Base-by-base conservation (phyloP, 2,888 invertebrate species). In the Phortica okadai region DNA sequence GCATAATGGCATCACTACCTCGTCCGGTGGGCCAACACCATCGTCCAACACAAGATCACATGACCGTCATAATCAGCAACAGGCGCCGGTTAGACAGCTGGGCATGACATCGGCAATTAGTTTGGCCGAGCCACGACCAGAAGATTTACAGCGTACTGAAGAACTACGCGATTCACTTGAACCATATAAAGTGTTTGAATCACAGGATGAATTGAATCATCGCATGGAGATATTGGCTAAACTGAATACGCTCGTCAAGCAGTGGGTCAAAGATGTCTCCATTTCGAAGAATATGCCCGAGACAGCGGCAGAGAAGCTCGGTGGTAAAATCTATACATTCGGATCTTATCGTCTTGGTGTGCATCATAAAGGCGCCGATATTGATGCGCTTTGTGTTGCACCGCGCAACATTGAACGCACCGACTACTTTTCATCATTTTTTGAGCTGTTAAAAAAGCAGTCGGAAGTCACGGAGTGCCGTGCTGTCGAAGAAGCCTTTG, bases 301-400 rank as follows among this genome's bases (percentile, higher is more conserved):
- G 76, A 96, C 94, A 83, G 95, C 97, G 1, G 97, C 97, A 1
- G 97, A 97, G 75, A 95, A 95, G 82, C 96, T 99, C 77, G 99
- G 99, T 33, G 99, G 99, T 4, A 99, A 99, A 92, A 98, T 99
- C 79, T 99, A 98, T 90, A 99, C 99, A n/a, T 99, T 99, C 92
- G 99, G 99, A 67, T 99, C 99, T 76, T 99, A 99, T 91, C 93
- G 97, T 82, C 93, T 97, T 83, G 97, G 99, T 85, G 99, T 99
- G 7, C 99, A 99, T 91, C 98, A 98, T 86, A 95, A 97, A 92
- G 99, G 99, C 54, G 99, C 99, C 79, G 99, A 99, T 93, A 99
- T 99, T 87, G 99, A 99, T 93, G 99, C 99, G 0, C 92, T 99
- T 42, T 99, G 99, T 92, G 99, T 99, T 33, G 99, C 97, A 42